These are phyloP conservation scores for Chrysodeixis includens DNA, from an alignment of 2,888 invertebrate species.

Conservation along the genomic window DNA sequence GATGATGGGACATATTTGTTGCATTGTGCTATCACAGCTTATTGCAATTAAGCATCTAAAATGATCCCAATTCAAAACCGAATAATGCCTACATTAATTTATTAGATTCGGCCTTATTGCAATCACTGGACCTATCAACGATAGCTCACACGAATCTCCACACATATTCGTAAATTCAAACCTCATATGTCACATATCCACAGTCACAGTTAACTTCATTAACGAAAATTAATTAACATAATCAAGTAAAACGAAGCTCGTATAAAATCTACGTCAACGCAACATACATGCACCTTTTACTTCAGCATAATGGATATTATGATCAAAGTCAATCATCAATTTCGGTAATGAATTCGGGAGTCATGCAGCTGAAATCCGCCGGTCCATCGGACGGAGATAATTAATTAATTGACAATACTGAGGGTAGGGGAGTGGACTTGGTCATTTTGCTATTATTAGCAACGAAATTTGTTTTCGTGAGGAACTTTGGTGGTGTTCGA, in stretches of 20 bases:
- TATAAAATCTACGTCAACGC: constrained; percentile 14
- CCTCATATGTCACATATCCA: background rate
- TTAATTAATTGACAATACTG: constrained; percentile 85
- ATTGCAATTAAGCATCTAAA: too few relatives aligned
- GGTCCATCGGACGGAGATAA: constrained; percentile 74
- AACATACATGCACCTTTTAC: constrained; percentile 23
- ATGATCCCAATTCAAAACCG: too few relatives aligned
- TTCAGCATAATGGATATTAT: constrained; percentile 52
- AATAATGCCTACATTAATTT: too few relatives aligned
- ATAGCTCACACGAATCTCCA: too few relatives aligned
- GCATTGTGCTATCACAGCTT: too few relatives aligned
- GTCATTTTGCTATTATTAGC: constrained; percentile 35
- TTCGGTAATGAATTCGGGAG: constrained; percentile 78
- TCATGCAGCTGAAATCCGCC: constrained; percentile 58
- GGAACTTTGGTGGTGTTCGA: background rate
- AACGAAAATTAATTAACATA: background rate
- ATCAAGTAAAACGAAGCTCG: constrained; percentile 7
- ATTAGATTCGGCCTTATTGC: too few relatives aligned
- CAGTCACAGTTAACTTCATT: background rate
- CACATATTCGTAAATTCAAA: too few relatives aligned
- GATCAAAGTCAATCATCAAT: constrained; percentile 75
- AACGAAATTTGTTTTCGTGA: constrained; percentile 63
- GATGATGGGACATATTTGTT: too few relatives aligned
- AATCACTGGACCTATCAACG: too few relatives aligned
- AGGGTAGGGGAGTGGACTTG: constrained; percentile 54